Base-by-base conservation (phyloP, 2,113 vertebrate species). In the Brachionichthys hirsutus region DNA sequence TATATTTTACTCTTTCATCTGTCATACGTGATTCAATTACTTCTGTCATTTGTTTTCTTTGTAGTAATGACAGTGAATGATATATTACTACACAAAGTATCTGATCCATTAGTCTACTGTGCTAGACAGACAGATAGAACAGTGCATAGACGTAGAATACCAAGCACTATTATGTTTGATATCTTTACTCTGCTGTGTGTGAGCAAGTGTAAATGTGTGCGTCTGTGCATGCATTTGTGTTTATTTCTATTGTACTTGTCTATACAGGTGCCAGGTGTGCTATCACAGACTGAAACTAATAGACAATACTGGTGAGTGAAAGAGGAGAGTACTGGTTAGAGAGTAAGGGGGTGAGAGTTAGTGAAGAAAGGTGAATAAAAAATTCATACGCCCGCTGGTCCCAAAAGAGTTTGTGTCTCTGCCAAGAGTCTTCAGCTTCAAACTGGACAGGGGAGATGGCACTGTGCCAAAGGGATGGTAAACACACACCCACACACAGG, bases 391-490 rank as follows among this genome's bases (percentile, higher is more conserved):
- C 51, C 73, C 84, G 73, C 73, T 71, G 67, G 73, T 88, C 88
- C 86, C 88, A 81, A 71, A 89, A 86, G 83, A 78, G 75, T 78
- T 75, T 83, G 77, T 82, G 79, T 86, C 78, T 89, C 86, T 83
- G 80, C 81, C 78, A 84, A 55, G 77, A 87, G 80, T 82, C 81
- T 67, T 85, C 80, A 36, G 74, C 80, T 83, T 85, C 82, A 86
- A 85, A 81, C 80, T 70, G 76, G 78, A 83, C 83, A 85, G 77
- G 55, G 63, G 68, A 30, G 50, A 46, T 42, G 72, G 67, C 73
- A 84, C 65, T 52, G 48, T 80, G 78, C 78, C 74, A 81, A 19
- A 67, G 62, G 73, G 48, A 77, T 61, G 47, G 69, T 53, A 54
- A 46, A 36, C 43, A 46, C 36, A 35, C 38, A 51, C 41, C 58